phyloP scores from a whole-genome alignment of 2,888 invertebrate species.

The Chirona hameri region DNA sequence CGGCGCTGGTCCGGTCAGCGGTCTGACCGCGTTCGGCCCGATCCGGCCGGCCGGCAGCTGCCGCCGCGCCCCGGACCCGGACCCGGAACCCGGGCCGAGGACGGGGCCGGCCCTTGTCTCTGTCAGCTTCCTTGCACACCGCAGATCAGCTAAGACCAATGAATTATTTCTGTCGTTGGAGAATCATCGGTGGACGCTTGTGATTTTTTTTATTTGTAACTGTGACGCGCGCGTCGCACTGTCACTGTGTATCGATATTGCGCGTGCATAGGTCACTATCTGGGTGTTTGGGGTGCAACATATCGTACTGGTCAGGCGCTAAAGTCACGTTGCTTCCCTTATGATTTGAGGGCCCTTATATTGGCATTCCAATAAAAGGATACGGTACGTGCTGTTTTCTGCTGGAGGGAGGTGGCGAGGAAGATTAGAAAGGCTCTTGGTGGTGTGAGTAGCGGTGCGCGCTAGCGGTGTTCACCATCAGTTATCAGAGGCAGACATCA shows the following conservation, averaged over 20 bases:
- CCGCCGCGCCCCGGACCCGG: background rate
- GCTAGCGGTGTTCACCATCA: too few relatives aligned
- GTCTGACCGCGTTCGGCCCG: background rate
- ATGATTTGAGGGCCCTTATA: background rate
- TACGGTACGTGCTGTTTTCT: background rate
- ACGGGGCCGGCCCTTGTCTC: background rate
- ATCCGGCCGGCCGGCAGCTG: background rate
- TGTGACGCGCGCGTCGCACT: background rate
- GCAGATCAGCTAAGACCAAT: slow-evolving; percentile 22
- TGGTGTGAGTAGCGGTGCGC: too few relatives aligned
- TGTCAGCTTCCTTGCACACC: background rate
- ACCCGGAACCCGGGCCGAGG: background rate
- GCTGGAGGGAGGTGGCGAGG: too few relatives aligned
- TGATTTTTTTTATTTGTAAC: background rate
- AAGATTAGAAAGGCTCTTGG: too few relatives aligned
- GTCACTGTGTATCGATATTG: slow-evolving; percentile 8
- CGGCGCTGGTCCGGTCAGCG: background rate
- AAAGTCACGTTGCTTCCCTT: background rate
- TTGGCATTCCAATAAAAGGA: slow-evolving; percentile 12
- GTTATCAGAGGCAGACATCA: too few relatives aligned
- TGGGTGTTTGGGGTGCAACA: slow-evolving; percentile 24
- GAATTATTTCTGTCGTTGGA: slow-evolving; percentile 1
- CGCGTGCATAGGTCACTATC: background rate
- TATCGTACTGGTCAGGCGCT: slow-evolving; percentile 2
- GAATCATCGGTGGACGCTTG: slow-evolving; percentile 1